Percentiles rank a stretch among this genome's conserved stretches.
Conservation (phyloP, 2,113 vertebrate species). For the Halcyon senegalensis region DNA sequence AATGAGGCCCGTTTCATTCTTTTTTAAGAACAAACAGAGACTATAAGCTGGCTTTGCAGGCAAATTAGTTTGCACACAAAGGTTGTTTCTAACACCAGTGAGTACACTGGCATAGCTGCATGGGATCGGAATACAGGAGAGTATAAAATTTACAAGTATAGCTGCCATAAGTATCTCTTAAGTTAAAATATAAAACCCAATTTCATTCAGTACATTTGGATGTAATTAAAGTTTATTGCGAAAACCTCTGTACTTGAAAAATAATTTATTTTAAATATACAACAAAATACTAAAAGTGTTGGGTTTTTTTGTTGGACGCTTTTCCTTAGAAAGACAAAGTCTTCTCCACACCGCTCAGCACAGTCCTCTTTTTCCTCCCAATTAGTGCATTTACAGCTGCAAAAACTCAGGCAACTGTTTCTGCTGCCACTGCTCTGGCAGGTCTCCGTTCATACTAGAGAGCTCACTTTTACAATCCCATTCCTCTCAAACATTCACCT, state of each 20-base stretch:
- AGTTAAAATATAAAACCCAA: background rate
- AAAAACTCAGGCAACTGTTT: background rate
- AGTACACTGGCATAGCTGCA: background rate
- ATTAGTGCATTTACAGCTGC: background rate
- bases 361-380: background rate
- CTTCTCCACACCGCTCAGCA: background rate
- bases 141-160: background rate
- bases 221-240: background rate
- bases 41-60: background rate
- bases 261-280: background rate
- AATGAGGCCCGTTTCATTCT: background rate
- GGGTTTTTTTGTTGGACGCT: background rate
- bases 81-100: background rate
- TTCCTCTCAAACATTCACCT: background rate
- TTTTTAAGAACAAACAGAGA: background rate
- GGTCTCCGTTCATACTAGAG: background rate
- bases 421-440: background rate
- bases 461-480: background rate
- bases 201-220: background rate
- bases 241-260: background rate
- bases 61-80: background rate
- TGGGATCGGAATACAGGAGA: background rate
- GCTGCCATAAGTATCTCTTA: background rate
- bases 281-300: background rate
- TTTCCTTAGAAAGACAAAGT: background rate